These are phyloP conservation scores for Muschampia staudingeri DNA, from an alignment of 2,888 invertebrate species.

Conservation along the genomic window DNA sequence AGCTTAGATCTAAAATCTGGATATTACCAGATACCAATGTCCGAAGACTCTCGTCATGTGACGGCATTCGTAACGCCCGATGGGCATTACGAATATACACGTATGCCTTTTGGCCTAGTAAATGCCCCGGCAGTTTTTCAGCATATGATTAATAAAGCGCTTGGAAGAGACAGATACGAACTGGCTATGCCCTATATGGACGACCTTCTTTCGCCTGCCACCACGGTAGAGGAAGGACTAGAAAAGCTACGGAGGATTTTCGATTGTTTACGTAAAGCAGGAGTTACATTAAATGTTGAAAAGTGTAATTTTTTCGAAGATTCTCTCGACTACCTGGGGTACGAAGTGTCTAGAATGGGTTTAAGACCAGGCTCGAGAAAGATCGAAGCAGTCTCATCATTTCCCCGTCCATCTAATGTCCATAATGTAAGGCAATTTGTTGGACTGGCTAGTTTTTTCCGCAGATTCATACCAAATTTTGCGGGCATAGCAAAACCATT, in stretches of 20 bases:
- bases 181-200: not conserved
- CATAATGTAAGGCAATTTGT: not conserved
- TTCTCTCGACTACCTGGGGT: slow-evolving; percentile 5
- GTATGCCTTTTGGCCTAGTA: too few species aligned
- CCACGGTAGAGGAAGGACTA: not conserved
- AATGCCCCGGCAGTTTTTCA: too few species aligned
- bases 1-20: too few species aligned
- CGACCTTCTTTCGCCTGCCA: too few species aligned
- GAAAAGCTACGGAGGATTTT: not conserved
- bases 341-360: slow-evolving; percentile 2
- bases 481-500: slow-evolving; percentile 52
- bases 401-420: not conserved
- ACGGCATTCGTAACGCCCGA: too few species aligned
- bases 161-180: not conserved
- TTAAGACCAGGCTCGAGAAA: not conserved
- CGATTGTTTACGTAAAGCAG: not conserved
- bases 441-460: slow-evolving; percentile 53
- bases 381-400: not conserved
- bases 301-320: slow-evolving; percentile 10
- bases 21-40: too few species aligned
- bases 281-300: slow-evolving; percentile 1
- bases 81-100: too few species aligned
- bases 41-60: too few species aligned
- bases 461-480: slow-evolving; percentile 58
- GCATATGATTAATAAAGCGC: not conserved